These are phyloP conservation scores for Nestor notabilis DNA, from an alignment of 2,113 vertebrate genomes.

Conservation along the genomic window DNA sequence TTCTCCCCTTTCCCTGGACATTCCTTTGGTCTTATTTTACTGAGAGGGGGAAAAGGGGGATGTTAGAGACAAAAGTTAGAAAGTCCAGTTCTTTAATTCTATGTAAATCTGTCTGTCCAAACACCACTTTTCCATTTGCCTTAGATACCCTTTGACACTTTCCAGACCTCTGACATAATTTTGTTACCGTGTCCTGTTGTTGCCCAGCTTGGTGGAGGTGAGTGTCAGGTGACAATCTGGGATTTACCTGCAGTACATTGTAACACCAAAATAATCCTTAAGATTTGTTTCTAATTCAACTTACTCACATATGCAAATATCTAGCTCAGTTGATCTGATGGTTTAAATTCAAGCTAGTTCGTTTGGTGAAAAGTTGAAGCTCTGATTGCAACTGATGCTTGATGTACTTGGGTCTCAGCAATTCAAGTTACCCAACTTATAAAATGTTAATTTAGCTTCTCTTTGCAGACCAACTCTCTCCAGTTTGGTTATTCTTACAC, in stretches of 20 bases:
- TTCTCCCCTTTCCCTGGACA: background rate
- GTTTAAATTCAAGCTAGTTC: conserved; percentile 24
- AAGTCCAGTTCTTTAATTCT: conserved; percentile 6
- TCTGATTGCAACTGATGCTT: conserved; percentile 29
- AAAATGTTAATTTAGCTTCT: conserved; percentile 24
- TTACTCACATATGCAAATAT: background rate
- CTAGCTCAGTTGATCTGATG: conserved; percentile 1
- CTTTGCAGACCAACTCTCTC: background rate
- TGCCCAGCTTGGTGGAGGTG: background rate
- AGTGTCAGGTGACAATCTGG: background rate
- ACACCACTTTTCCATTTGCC: background rate
- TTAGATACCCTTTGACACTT: background rate
- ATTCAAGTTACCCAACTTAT: background rate
- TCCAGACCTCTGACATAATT: background rate
- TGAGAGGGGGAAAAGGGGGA: background rate
- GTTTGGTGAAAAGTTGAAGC: background rate
- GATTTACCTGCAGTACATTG: background rate
- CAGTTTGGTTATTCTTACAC: background rate
- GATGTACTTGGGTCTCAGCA: conserved; percentile 35
- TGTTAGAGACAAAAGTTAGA: conserved; percentile 23
- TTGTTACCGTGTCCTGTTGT: background rate
- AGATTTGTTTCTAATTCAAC: background rate
- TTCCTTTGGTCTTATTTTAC: conserved; percentile 12
- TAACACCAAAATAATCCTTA: background rate
- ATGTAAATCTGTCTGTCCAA: background rate